Conservation (phyloP, 2,888 invertebrate genomes). For the Pristionchus fissidentatus region DNA sequence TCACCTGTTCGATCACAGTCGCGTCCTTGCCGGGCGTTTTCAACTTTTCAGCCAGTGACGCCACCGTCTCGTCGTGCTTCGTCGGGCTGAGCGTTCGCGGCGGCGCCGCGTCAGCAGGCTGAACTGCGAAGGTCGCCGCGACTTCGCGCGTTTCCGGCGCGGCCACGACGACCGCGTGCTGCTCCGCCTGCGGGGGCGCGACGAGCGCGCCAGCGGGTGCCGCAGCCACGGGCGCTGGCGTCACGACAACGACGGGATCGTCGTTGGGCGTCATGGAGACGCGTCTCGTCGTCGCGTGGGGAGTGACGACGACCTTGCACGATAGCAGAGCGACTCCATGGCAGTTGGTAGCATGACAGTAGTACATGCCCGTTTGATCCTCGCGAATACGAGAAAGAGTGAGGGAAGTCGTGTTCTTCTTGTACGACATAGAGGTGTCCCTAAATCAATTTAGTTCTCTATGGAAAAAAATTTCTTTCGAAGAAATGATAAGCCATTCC, state of each 20-base stretch:
- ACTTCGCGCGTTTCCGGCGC: constrained; percentile 28
- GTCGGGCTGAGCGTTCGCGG: constrained; percentile 18
- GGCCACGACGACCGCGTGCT: neutral
- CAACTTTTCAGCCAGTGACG: constrained; percentile 34
- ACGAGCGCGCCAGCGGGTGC: neutral
- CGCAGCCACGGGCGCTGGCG: neutral
- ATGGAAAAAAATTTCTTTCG: neutral
- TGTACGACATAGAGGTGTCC: constrained; percentile 62
- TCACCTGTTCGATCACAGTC: constrained; percentile 29
- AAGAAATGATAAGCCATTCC: neutral
- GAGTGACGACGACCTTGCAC: constrained; percentile 35
- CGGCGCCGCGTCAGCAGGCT: neutral
- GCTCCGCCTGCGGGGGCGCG: constrained; percentile 2
- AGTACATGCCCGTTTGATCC: constrained; percentile 60
- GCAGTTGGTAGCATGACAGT: constrained; percentile 61
- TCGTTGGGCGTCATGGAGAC: constrained; percentile 30
- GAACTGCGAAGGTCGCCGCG: constrained; percentile 21
- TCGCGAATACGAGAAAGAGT: constrained; percentile 55
- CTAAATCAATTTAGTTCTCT: too few relatives aligned
- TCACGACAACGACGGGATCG: constrained; percentile 19
- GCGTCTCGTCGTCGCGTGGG: neutral
- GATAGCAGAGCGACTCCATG: constrained; percentile 63
- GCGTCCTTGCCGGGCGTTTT: constrained; percentile 30
- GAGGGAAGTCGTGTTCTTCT: constrained; percentile 56
- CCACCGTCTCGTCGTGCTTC: constrained; percentile 34